Percentiles rank a stretch among this genome's conserved stretches.
These are phyloP conservation scores for Hirtodrosophila histrioides DNA, from an alignment of 2,888 invertebrate genomes.

Conservation along the genomic window DNA sequence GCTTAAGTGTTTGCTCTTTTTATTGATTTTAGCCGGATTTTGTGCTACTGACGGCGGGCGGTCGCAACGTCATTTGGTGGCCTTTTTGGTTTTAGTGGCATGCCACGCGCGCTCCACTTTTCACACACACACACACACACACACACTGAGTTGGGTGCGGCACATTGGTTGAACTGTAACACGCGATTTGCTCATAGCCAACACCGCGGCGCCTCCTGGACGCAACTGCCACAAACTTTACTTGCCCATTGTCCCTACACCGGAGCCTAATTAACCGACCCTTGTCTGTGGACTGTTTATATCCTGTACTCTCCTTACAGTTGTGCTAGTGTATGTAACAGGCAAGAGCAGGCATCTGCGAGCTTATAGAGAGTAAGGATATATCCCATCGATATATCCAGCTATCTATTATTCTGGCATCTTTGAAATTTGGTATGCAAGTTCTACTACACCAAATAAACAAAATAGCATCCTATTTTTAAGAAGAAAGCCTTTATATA, in stretches of 20 bases:
- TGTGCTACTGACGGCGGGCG: constrained; percentile 43
- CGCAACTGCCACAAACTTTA: constrained; percentile 8
- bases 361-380: too few species aligned
- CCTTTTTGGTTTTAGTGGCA: constrained; percentile 29
- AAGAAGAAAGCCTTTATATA: too few species aligned
- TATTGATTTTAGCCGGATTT: constrained; percentile 77
- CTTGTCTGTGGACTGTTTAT: constrained; percentile 8
- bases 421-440: too few species aligned
- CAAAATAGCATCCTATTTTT: too few species aligned
- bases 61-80: constrained; percentile 30
- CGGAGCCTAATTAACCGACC: constrained; percentile 39
- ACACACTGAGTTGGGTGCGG: constrained; percentile 50
- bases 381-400: too few species aligned
- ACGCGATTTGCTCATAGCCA: constrained; percentile 68
- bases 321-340: too few species aligned
- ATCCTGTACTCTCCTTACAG: background rate
- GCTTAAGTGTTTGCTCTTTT: constrained; percentile 66
- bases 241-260: constrained; percentile 1
- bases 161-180: constrained; percentile 38
- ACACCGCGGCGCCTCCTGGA: constrained; percentile 44
- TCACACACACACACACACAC: constrained; percentile 31
- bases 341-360: too few species aligned
- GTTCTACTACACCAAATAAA: too few species aligned
- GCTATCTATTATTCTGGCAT: too few species aligned
- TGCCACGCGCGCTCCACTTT: constrained; percentile 71